Evolutionary conservation across 2,113 vertebrate genomes (phyloP).

Genomic region (Nipponia nippon): DNA sequence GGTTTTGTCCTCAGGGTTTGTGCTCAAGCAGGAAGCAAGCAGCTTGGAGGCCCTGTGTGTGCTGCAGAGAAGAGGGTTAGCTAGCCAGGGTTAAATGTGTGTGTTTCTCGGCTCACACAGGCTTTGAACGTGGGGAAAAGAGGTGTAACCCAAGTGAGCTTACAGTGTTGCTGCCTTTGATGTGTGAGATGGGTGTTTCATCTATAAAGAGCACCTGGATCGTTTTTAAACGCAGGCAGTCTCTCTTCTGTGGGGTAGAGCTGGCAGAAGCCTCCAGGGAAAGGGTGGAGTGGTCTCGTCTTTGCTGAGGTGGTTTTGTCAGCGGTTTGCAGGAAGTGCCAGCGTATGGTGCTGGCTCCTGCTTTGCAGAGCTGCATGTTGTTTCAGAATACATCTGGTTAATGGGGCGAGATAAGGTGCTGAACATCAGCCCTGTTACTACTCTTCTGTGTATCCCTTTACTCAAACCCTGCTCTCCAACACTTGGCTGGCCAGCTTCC

Average conservation of each 20-base stretch:
- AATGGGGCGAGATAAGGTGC: background rate
- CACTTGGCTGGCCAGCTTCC: background rate
- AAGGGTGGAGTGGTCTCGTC: background rate
- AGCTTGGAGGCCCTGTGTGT: background rate
- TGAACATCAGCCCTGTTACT: background rate
- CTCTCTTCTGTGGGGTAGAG: background rate
- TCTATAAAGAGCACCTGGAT: slow-evolving; percentile 31
- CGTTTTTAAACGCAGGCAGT: background rate
- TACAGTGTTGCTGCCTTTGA: background rate
- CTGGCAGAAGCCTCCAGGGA: slow-evolving; percentile 16
- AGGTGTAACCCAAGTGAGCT: background rate
- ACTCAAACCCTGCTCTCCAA: background rate
- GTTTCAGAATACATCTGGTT: background rate
- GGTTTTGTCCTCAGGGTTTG: background rate
- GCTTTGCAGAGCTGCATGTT: background rate
- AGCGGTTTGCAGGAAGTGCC: background rate
- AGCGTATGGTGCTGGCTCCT: background rate
- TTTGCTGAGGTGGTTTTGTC: background rate
- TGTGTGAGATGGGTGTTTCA: background rate
- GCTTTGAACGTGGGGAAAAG: background rate
- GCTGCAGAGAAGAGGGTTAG: background rate
- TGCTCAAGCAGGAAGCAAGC: background rate
- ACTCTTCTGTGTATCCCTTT: background rate
- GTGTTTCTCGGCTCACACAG: background rate
- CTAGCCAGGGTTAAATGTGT: background rate